phyloP scores from a whole-genome alignment of 2,113 vertebrate genomes.

The Tetrax tetrax region DNA sequence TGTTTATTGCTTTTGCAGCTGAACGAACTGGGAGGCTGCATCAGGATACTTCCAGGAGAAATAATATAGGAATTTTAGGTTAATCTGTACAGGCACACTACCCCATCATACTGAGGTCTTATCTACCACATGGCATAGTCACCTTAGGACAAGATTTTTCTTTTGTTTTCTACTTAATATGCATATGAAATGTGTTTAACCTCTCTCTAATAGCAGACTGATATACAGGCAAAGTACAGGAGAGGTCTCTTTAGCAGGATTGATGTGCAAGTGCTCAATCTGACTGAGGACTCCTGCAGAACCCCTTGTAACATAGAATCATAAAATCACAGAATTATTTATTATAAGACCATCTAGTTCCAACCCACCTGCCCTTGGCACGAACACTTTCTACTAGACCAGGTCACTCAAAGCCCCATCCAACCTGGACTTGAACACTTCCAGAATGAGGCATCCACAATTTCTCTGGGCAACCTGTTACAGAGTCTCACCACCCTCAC shows the following conservation, averaged over 20 bases:
- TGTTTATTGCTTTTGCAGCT: neutral
- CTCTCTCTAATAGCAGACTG: neutral
- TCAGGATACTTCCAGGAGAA: neutral
- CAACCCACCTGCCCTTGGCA: no score
- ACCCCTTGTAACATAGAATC: neutral
- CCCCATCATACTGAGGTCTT: neutral
- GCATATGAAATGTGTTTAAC: neutral
- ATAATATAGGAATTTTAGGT: neutral
- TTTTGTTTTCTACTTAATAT: neutral
- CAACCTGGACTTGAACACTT: no score
- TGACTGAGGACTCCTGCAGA: neutral
- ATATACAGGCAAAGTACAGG: neutral
- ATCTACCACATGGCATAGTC: rapidly evolving
- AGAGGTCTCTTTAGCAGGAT: neutral
- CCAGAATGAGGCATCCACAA: no score
- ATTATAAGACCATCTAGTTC: no score
- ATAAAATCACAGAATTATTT: no score
- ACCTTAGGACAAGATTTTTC: neutral
- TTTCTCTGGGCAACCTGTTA: no score
- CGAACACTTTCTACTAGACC: no score
- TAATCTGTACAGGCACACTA: neutral
- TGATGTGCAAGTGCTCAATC: neutral
- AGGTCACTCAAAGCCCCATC: no score
- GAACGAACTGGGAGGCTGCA: neutral
- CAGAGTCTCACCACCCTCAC: no score